Evolutionary conservation across 2,888 invertebrate genomes (phyloP), one percentile per base, ranked within the genome.

Genomic region (Drosophila sordidula): DNA sequence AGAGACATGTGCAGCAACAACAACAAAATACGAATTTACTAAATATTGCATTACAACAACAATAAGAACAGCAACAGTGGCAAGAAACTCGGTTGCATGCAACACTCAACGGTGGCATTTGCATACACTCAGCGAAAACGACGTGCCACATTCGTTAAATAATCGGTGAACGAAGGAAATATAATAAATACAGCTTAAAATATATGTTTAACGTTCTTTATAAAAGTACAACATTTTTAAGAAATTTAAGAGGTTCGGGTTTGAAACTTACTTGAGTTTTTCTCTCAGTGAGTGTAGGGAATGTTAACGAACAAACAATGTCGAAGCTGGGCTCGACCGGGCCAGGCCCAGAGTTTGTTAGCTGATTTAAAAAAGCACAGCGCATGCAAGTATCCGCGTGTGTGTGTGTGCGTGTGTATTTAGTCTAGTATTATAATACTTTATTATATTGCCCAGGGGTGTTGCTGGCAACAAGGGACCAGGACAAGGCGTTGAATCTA

Each of bases 231-330:
- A 2, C 29, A 3, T 29, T 3, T 9, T 9, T 29, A 29, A 22
- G 0, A 4, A 3, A 22, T 22, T 22, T 3, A 22, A 22, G 22
- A 18, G 2, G 1, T 18, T 18, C 18, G 18, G 18, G 18, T 1
- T 18, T 18, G 2, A 18, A 18, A 18, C 0, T 29, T 29, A 9
- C 29, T 29, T 3, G 0, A 3, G 29, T 29, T 34, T 12, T 34
- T 34, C 34, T 34, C 34, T 34, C 4, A 34, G 34, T 34, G 34
- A 11, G 11, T 1, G 12, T 12, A 38, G 14, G 62, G 68, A 70
- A 85, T 75, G 87, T 77, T 86, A 83, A 86, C 88, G 86, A 83
- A 82, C 86, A 86, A 83, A 86, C 88, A 87, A 86, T 75, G 69
- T 74, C 74, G 47, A 80, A 70, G 65, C 70, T 65, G 59, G 47